phyloP scores from a whole-genome alignment of 2,113 vertebrate species.

The Apus apus region DNA sequence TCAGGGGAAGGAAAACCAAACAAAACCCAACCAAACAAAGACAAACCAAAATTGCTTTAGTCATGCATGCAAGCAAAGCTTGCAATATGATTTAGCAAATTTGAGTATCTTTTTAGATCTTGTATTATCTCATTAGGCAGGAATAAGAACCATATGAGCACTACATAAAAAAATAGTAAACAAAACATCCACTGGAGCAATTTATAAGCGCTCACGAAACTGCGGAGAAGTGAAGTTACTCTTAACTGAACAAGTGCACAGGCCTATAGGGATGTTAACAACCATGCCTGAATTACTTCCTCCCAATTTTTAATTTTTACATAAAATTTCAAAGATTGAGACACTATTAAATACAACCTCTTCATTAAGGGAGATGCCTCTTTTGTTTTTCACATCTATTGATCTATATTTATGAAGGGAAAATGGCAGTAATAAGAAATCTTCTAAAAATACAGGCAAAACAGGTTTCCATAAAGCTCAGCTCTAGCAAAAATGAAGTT shows the following conservation, averaged over 20 bases:
- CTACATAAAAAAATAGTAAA: background rate
- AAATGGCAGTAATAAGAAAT: background rate
- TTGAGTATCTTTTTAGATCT: background rate
- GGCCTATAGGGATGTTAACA: background rate
- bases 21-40: background rate
- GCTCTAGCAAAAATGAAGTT: background rate
- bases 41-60: background rate
- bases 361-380: background rate
- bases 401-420: background rate
- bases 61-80: background rate
- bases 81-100: background rate
- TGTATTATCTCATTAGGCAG: background rate
- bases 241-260: background rate
- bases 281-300: background rate
- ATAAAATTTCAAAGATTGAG: background rate
- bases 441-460: background rate
- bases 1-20: accelerated
- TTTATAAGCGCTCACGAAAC: background rate
- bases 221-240: background rate
- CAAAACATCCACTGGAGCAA: background rate
- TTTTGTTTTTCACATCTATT: background rate
- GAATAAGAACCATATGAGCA: background rate
- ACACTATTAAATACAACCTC: background rate
- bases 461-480: background rate
- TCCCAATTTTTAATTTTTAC: background rate